Percentiles rank a stretch among this genome's conserved stretches.
Evolutionary conservation across 1,140 invertebrate genomes (phyloP).

Genomic region (Brachionus manjavacas): DNA sequence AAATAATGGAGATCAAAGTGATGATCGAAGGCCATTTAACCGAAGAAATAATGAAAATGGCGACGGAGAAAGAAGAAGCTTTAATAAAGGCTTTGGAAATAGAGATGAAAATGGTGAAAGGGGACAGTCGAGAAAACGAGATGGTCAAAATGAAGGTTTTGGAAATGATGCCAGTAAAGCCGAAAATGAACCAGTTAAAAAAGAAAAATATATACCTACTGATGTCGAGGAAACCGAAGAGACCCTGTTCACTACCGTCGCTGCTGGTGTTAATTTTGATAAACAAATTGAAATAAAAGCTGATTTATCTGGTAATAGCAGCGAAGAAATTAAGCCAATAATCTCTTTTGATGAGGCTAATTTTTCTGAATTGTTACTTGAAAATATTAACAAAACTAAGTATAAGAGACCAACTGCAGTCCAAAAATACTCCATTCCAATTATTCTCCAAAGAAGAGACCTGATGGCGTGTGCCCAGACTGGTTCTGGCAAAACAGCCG

Average conservation of each 20-base stretch:
- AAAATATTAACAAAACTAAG: conserved; percentile 73
- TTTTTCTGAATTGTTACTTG: conserved; percentile 65
- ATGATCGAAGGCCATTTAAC: not conserved
- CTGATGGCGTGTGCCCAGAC: conserved; percentile 96
- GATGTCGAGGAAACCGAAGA: not conserved
- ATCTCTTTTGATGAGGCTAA: conserved; percentile 68
- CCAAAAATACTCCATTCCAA: conserved; percentile 82
- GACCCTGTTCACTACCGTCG: not conserved
- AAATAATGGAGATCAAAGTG: not conserved
- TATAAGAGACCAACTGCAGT: conserved; percentile 86
- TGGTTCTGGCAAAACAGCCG: conserved; percentile 90
- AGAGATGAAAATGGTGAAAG: conserved; percentile 3
- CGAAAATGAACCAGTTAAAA: not conserved
- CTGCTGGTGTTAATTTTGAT: not conserved
- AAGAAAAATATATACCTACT: conserved; percentile 10
- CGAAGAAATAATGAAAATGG: not conserved
- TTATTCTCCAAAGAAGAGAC: conserved; percentile 72
- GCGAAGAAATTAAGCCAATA: conserved; percentile 57
- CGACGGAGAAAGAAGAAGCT: not conserved
- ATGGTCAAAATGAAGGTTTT: not conserved
- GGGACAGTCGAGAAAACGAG: not conserved
- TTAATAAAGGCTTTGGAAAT: not conserved
- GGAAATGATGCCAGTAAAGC: not conserved
- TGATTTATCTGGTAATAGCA: not conserved
- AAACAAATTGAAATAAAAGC: not conserved